Conservation (phyloP, 1,140 invertebrate species). For the Liolophura sinensis region DNA sequence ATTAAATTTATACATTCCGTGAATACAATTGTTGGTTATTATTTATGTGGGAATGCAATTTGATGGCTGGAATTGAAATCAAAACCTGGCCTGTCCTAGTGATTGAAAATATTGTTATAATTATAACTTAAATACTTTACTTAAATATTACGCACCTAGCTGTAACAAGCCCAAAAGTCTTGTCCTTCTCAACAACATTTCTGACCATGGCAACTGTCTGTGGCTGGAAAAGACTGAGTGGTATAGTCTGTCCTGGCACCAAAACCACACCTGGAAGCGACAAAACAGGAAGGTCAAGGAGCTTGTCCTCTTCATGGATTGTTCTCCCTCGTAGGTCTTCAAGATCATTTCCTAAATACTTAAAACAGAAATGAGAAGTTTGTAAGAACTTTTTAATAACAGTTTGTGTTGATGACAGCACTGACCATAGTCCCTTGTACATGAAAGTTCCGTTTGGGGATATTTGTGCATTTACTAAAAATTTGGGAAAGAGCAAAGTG, state of each 20-base stretch:
- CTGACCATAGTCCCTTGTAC: too few species aligned
- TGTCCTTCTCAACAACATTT: slow-evolving; percentile 63
- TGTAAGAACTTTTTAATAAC: neutral
- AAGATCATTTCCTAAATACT: slow-evolving; percentile 70
- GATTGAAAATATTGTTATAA: too few species aligned
- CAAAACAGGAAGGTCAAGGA: slow-evolving; percentile 65
- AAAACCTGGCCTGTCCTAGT: too few species aligned
- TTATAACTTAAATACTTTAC: neutral
- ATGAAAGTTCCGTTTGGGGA: too few species aligned
- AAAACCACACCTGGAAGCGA: slow-evolving; percentile 65
- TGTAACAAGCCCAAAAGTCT: slow-evolving; percentile 68
- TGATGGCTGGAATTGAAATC: too few species aligned
- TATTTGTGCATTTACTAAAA: too few species aligned
- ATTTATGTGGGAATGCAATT: slow-evolving; percentile 9
- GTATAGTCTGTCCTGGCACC: slow-evolving; percentile 75
- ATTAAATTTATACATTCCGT: too few species aligned
- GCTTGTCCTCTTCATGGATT: slow-evolving; percentile 63
- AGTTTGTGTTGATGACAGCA: neutral
- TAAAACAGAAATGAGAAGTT: slow-evolving; percentile 22
- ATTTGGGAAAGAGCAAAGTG: too few species aligned
- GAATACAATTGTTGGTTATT: too few species aligned
- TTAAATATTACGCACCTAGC: slow-evolving; percentile 51
- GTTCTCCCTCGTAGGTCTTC: slow-evolving; percentile 68
- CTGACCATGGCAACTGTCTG: slow-evolving; percentile 64
- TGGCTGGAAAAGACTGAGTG: slow-evolving; percentile 68